Percentiles rank a stretch among this genome's conserved stretches.
Conservation (phyloP, 2,113 vertebrate species). For the Catagonus wagneri region DNA sequence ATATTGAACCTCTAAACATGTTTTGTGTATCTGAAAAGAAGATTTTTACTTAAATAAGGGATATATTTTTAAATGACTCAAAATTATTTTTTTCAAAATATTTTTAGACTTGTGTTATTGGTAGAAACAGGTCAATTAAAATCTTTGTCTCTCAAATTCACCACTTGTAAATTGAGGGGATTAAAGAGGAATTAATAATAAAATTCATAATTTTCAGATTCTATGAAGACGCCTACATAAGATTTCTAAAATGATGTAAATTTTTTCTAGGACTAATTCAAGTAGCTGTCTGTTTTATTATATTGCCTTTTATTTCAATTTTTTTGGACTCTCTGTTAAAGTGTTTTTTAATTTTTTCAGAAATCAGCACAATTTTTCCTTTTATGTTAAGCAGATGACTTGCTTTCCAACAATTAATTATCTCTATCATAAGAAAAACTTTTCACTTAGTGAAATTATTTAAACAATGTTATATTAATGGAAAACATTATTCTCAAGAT, state of each 20-base stretch:
- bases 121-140: constrained; percentile 33
- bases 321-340: constrained; percentile 62
- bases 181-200: constrained; percentile 12
- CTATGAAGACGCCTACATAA: background rate
- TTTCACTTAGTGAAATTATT: constrained; percentile 51
- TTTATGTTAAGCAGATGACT: constrained; percentile 45
- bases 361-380: constrained; percentile 57
- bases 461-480: constrained; percentile 60
- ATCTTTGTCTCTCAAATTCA: background rate
- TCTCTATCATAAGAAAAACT: constrained; percentile 49
- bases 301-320: constrained; percentile 58
- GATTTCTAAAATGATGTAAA: constrained; percentile 40
- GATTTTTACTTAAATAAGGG: background rate
- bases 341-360: constrained; percentile 57
- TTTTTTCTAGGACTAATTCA: constrained; percentile 50
- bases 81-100: constrained; percentile 58
- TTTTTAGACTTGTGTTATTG: constrained; percentile 25
- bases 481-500: constrained; percentile 42
- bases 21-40: background rate
- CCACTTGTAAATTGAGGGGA: constrained; percentile 24
- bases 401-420: constrained; percentile 64
- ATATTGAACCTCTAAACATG: background rate
- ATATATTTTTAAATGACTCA: constrained; percentile 51
- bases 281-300: constrained; percentile 53
- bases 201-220: constrained; percentile 56